A percentile compares a stretch with the other conserved stretches of the same genome.
phyloP scores from a whole-genome alignment of 2,888 invertebrate genomes.

The Andrena hattorfiana region DNA sequence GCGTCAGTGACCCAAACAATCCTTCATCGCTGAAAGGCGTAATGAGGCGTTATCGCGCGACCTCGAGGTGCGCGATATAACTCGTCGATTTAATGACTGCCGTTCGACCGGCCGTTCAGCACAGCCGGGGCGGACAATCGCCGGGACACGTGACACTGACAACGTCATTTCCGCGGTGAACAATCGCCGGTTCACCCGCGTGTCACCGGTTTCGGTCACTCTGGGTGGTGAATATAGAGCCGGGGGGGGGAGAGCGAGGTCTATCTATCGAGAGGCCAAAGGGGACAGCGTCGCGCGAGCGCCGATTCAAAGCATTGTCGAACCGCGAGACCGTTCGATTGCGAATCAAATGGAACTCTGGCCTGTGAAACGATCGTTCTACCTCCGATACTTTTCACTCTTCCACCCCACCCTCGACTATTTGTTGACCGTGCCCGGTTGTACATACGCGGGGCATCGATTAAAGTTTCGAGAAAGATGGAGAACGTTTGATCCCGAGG shows the following conservation, averaged over 20 bases:
- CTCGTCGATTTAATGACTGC: constrained; percentile 36
- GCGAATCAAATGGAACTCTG: constrained; percentile 39
- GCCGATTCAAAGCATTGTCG: constrained; percentile 42
- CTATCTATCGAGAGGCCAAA: constrained; percentile 33
- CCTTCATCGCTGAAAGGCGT: constrained; percentile 50
- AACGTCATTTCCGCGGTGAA: constrained; percentile 65
- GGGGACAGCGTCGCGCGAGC: constrained; percentile 15
- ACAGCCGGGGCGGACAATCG: background rate
- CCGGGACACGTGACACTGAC: constrained; percentile 54
- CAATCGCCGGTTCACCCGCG: constrained; percentile 47
- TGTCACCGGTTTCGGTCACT: constrained; percentile 49
- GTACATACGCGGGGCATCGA: background rate
- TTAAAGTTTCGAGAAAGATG: constrained; percentile 1
- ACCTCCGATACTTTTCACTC: constrained; percentile 27
- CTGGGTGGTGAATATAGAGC: constrained; percentile 43
- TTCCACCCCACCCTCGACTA: background rate
- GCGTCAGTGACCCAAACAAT: constrained; percentile 52
- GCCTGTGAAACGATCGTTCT: constrained; percentile 35
- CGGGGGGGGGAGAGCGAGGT: background rate
- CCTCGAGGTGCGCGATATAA: background rate
- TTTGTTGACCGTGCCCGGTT: background rate
- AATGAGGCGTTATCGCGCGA: constrained; percentile 1
- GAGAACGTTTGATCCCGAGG: background rate
- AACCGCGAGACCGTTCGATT: constrained; percentile 43
- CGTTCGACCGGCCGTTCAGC: background rate